Evolutionary conservation across 2,797 vertebrate species (phyloP).

Genomic region (Cynodonichthys magdalenae): DNA sequence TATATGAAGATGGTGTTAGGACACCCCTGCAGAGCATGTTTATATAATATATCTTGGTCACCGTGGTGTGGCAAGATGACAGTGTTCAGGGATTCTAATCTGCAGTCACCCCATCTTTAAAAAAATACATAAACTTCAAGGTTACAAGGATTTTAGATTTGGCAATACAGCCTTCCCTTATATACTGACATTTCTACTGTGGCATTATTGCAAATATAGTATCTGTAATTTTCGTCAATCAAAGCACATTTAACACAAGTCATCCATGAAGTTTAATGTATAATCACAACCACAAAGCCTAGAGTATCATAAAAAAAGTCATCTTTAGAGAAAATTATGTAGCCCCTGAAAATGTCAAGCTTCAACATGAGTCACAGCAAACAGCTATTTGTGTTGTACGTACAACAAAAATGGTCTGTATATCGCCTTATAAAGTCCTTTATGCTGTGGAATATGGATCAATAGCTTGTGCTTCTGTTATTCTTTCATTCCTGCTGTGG

Average conservation of each 20-base stretch:
- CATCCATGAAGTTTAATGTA: neutral
- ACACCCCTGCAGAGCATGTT: conserved; percentile 1
- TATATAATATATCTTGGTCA: neutral
- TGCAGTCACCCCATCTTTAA: neutral
- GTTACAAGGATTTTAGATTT: neutral
- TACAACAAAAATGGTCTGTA: conserved; percentile 36
- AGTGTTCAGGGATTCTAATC: neutral
- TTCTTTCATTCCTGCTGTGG: conserved; percentile 55
- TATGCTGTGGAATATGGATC: conserved; percentile 47
- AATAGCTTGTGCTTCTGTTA: conserved; percentile 46
- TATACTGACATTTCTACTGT: neutral
- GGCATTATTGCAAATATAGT: neutral
- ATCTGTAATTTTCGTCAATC: neutral
- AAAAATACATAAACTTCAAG: neutral
- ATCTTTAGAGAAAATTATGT: conserved; percentile 34
- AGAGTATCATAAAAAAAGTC: conserved; percentile 16
- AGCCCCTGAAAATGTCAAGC: conserved; percentile 42
- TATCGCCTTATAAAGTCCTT: conserved; percentile 37
- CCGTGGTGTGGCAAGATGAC: too few species aligned
- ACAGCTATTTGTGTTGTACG: conserved; percentile 38
- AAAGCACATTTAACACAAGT: neutral
- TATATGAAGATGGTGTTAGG: conserved; percentile 1
- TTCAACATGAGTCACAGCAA: conserved; percentile 43
- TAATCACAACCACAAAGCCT: conserved; percentile 2
- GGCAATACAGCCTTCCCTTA: neutral